Base-by-base conservation (phyloP, 2,888 invertebrate genomes). In the Drosophila suboccidentalis region DNA sequence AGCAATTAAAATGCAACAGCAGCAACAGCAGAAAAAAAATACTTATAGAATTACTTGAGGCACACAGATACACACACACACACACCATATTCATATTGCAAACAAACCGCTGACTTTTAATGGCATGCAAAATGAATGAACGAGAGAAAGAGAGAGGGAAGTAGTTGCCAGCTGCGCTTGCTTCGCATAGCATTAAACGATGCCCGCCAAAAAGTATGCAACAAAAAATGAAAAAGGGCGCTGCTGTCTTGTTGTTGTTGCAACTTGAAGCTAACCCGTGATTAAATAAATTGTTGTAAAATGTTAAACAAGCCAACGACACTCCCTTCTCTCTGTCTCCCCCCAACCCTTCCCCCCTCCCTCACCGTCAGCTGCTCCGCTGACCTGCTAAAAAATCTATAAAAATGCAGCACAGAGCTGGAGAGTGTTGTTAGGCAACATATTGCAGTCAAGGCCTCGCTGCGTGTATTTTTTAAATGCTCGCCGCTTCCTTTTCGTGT, bases 371-470 rank as follows among this genome's bases (percentile, higher is more conserved):
- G 39, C 11, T 36, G 71, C 32, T 13, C 65, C 38, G 80, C 69
- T 85, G 85, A 88, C 87, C 90, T 83, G 80, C 67, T 82, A 68
- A 87, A 89, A 89, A 89, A 83, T 86, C 88, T 78, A 86, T 85
- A 86, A 88, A 83, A 88, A 80, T 74, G 71, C 71, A 69, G 68
- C 53, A 34, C 43, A 51, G 50, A 32, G 19, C 10, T 3, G 29
- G 51, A 11, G 29, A 22, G 32, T 58, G 71, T 80, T 83, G 89
- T 83, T 82, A 69, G 85, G 89, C 83, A 84, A 87, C 84, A 81
- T 89, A 90, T 84, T 86, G 89, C 87, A 89, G 89, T 87, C 86
- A 87, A 87, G 90, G 86, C 89, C 90, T 85, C 75, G 75, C 89
- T 87, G 84, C 86, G 89, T 84, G 86, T 80, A 84, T 82, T 87